Evolutionary conservation across 2,797 vertebrate genomes (phyloP), one percentile per base, ranked within the genome.

Genomic region (Neostethus bicornis): DNA sequence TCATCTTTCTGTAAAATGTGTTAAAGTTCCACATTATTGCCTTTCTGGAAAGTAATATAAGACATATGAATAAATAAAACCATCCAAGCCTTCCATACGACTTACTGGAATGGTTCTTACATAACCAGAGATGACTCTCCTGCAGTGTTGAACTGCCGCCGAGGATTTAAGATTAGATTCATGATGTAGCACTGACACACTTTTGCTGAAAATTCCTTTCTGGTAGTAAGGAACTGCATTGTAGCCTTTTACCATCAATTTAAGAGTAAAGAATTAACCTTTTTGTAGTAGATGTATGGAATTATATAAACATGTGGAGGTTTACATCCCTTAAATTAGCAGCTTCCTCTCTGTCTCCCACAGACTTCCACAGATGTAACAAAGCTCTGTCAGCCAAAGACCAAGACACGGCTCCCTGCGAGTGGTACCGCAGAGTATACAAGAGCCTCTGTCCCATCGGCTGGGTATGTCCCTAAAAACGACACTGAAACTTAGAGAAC

Each of bases 361-460:
- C 71, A 92, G 91, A 92, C 48, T 92, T 85, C 69, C 90, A 92
- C 75, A 77, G 90, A 77, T 92, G 91, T 67, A 91, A 60, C 65
- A 92, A 91, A 68, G 88, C 88, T 10, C 80, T 92, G 73, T 68
- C 86, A 1, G 81, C 70, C 21, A 91, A 88, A 81, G 85, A 87
- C 38, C 83, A 88, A 81, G 90, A 92, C 29, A 60, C 70, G 0
- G 19, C 84, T 58, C 91, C 91, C 0, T 92, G 91, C 19, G 70
- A 85, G 1, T 92, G 90, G 90, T 90, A 92, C 78, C 87, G 85
- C 70, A 84, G 77, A 66, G 91, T 92, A 47, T 92, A 90, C 81
- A 91, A 86, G 76, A 91, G 89, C 61, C 81, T 92, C 48, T 92
- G 91, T 0, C 91, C 87, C 5, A 61, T 87, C 1, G 67, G 71